Evolutionary conservation across 1,140 invertebrate species (phyloP).

Genomic region (Oedothorax gibbosus): DNA sequence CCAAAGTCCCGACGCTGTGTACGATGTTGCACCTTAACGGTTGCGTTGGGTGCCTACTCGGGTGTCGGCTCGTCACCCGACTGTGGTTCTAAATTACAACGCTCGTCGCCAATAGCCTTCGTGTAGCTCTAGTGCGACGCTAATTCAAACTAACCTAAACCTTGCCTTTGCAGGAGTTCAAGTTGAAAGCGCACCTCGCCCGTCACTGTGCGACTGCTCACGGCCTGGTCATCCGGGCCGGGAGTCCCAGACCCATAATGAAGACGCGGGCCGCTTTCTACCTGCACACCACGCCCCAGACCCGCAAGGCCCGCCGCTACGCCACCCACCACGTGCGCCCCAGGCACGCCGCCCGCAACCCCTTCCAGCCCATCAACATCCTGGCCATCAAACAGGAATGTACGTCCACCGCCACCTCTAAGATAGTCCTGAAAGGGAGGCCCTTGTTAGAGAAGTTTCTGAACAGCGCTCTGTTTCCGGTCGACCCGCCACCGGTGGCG

Average conservation of each 20-base stretch:
- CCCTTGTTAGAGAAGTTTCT: too few species aligned
- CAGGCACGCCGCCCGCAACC: conserved; percentile 86
- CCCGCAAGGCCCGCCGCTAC: conserved; percentile 85
- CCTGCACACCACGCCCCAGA: conserved; percentile 86
- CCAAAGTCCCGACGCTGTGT: too few species aligned
- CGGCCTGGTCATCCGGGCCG: conserved; percentile 77
- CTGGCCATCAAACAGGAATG: conserved; percentile 87
- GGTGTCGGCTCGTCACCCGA: too few species aligned
- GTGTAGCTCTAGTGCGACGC: too few species aligned
- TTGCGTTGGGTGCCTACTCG: too few species aligned
- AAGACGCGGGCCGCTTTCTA: conserved; percentile 97
- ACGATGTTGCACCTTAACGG: too few species aligned
- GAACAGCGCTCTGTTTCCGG: too few species aligned
- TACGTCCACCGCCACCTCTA: conserved; percentile 67
- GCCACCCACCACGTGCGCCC: conserved; percentile 84
- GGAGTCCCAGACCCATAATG: conserved; percentile 91
- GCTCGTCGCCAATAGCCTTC: too few species aligned
- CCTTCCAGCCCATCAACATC: conserved; percentile 87
- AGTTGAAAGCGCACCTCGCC: conserved; percentile 89
- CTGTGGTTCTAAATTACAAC: too few species aligned
- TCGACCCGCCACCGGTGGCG: too few species aligned
- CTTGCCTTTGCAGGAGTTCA: conserved; percentile 78
- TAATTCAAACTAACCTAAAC: neutral
- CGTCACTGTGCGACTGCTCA: conserved; percentile 93
- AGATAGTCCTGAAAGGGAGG: too few species aligned